Conservation (phyloP, 2,797 vertebrate species). For the Protonibea diacanthus region DNA sequence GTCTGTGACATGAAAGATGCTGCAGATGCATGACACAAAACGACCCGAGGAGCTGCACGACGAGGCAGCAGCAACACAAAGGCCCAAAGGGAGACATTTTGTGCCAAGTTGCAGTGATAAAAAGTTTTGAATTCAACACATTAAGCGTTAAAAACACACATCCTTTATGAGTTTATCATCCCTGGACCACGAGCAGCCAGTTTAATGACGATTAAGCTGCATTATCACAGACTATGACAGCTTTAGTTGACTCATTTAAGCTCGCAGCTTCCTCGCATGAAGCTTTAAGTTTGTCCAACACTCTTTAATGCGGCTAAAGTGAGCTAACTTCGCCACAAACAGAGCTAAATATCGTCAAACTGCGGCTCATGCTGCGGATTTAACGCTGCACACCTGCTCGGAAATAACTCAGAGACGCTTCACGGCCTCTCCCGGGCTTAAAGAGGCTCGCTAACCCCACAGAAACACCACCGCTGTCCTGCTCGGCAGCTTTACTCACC, state of each 20-base stretch:
- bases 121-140: not conserved
- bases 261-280: not conserved
- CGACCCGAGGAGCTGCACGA: not conserved
- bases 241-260: not conserved
- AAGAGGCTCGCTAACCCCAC: not conserved
- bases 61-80: slow-evolving; percentile 11
- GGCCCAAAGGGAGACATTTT: slow-evolving; percentile 29
- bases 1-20: too few species aligned
- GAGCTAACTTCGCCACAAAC: too few species aligned
- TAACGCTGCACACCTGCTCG: accelerated
- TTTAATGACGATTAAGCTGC: not conserved
- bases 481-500: not conserved
- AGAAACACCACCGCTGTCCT: accelerated
- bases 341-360: not conserved
- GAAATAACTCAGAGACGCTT: accelerated
- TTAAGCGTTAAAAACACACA: not conserved
- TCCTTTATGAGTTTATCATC: accelerated
- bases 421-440: accelerated
- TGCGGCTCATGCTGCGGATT: not conserved
- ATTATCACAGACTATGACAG: not conserved
- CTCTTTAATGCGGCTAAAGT: too few species aligned
- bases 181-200: too few species aligned
- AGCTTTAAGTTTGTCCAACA: too few species aligned
- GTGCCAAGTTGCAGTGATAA: not conserved
- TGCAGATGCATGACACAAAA: not conserved